A percentile compares a stretch with the other conserved stretches of the same genome.
These are phyloP conservation scores for Phrynosoma blainvillii DNA, from an alignment of 2,113 vertebrate species.

Conservation along the genomic window DNA sequence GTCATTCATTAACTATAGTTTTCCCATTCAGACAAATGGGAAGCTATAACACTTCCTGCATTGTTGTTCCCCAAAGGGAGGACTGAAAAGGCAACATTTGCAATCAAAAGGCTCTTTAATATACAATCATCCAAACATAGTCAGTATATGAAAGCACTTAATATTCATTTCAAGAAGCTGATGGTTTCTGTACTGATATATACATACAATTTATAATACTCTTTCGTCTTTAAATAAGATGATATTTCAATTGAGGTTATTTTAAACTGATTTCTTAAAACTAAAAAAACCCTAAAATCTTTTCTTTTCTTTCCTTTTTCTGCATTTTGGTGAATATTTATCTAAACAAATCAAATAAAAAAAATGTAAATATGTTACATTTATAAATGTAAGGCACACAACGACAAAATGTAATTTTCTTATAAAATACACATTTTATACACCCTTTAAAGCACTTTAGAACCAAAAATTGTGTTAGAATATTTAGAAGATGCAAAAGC, in stretches of 20 bases:
- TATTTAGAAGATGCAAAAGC: no score
- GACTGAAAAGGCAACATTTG: background rate
- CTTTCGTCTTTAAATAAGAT: background rate
- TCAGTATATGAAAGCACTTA: background rate
- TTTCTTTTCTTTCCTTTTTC: no score
- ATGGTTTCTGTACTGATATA: background rate
- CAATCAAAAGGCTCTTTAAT: background rate
- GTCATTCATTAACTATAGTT: background rate
- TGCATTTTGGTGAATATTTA: no score
- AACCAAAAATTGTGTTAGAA: no score
- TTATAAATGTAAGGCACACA: no score
- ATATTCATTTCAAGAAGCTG: background rate
- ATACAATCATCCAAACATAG: background rate
- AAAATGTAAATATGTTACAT: no score
- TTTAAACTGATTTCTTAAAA: background rate
- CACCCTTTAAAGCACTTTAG: no score
- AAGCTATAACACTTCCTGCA: background rate
- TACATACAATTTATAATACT: background rate
- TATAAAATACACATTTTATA: no score
- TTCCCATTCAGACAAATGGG: background rate
- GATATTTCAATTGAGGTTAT: background rate
- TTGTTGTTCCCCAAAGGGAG: background rate
- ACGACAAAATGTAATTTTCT: no score
- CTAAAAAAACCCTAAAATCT: no score
- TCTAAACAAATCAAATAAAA: no score